Base-by-base conservation (phyloP, 2,113 vertebrate species). In the Tenebrosternarchus preto region DNA sequence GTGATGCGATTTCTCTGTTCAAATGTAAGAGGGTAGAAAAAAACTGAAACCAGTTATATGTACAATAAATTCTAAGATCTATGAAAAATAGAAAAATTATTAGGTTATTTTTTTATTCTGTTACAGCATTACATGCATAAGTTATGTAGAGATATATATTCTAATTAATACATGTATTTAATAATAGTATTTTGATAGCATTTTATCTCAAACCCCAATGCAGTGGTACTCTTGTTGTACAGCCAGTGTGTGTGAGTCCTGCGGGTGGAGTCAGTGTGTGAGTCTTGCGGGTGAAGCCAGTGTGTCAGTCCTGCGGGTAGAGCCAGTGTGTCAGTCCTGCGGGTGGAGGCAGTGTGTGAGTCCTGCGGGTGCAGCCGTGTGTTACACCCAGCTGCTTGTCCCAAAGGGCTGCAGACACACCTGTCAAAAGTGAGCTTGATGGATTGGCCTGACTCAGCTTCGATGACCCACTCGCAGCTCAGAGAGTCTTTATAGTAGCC, bases 401-500 rank as follows among this genome's bases (percentile, higher is more conserved):
- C 53, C 60, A 0, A 36, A 55, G 46, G 46, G 66, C 63, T 67
- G 61, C 57, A 53, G 46, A 90, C 92, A 66, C 76, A 99, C 97
- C 97, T 99, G 96, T 99, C 96, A 90, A 99, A 99, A 88, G 95
- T 97, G 92, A 99, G 96, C 94, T 98, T 98, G 95, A 99, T 96
- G 87, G 97, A 98, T 89, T 95, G 96, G 93, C 96, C 96, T 20
- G 85, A 91, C 93, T 98, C 95, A 61, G 96, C 96, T 94, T 98
- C 97, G 88, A 99, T 97, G 91, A 99, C 96, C 97, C 97, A 99
- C 92, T 98, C 96, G 92, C 97, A 99, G 89, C 97, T 98, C 90
- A 99, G 92, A 77, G 97, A 99, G 90, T 99, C 97, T 94, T 98
- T 99, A 86, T 99, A 99, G 92, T 98, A 98, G 56, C 97, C 96